A percentile compares a stretch with the other conserved stretches of the same genome.
Conservation (phyloP, 2,888 invertebrate species). For the Leptopilina syphax region DNA sequence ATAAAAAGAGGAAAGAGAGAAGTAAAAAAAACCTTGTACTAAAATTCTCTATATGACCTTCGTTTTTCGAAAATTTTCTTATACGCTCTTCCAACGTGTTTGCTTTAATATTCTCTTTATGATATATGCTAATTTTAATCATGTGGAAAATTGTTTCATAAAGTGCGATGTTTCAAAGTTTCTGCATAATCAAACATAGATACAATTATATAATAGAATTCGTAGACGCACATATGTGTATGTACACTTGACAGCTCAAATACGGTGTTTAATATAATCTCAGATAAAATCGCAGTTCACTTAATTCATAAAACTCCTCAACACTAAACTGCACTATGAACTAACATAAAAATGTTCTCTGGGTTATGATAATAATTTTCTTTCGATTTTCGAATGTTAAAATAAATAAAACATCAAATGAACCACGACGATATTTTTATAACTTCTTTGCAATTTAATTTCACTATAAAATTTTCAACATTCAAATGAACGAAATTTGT, state of each 20-base stretch:
- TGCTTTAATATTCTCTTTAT: too few species aligned
- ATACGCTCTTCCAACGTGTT: too few species aligned
- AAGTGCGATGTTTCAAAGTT: not conserved
- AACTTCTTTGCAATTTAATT: too few species aligned
- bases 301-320: not conserved
- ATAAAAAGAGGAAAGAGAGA: not conserved
- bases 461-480: too few species aligned
- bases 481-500: too few species aligned
- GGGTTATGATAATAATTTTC: too few species aligned
- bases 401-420: too few species aligned
- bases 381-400: too few species aligned
- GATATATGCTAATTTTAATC: slow-evolving; percentile 12
- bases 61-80: not conserved
- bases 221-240: too few species aligned
- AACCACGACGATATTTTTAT: too few species aligned
- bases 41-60: slow-evolving; percentile 10
- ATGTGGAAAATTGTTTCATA: not conserved
- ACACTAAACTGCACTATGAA: too few species aligned
- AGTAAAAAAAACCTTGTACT: not conserved
- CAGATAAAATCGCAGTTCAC: slow-evolving; percentile 9
- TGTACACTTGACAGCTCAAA: not conserved
- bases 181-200: not conserved
- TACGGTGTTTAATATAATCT: slow-evolving; percentile 11
- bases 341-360: too few species aligned
- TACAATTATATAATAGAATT: slow-evolving; percentile 8